Conservation (phyloP, 2,888 invertebrate genomes). For the Ormyrus thymus region DNA sequence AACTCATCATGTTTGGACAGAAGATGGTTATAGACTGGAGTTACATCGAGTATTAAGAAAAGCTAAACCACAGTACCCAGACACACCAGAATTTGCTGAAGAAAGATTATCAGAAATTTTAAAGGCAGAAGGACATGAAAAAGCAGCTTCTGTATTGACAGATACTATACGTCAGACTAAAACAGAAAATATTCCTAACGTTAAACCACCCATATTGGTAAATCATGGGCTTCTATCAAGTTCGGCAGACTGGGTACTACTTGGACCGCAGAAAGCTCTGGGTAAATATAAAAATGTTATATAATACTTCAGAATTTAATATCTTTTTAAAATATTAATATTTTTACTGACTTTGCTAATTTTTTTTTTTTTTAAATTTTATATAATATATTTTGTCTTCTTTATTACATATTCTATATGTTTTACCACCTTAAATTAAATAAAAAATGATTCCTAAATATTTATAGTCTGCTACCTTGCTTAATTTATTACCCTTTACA, state of each 20-base stretch:
- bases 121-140: constrained; percentile 28
- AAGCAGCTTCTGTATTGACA: constrained; percentile 6
- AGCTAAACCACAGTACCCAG: constrained; percentile 37
- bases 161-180: constrained; percentile 45
- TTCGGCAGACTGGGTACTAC: constrained; percentile 71
- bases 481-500: too few relatives aligned
- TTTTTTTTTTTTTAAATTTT: constrained; percentile 1
- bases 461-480: too few relatives aligned
- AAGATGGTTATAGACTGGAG: constrained; percentile 76
- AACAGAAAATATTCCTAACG: constrained; percentile 42
- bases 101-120: constrained; percentile 43
- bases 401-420: not conserved
- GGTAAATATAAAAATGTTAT: constrained; percentile 60
- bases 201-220: constrained; percentile 65
- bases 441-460: too few relatives aligned
- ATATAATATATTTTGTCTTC: not conserved
- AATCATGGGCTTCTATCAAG: constrained; percentile 70
- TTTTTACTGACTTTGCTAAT: too few relatives aligned
- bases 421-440: too few relatives aligned
- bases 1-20: constrained; percentile 74
- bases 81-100: constrained; percentile 5
- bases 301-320: too few relatives aligned
- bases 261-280: constrained; percentile 70
- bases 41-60: constrained; percentile 73
- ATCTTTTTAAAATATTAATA: too few relatives aligned